phyloP scores from a whole-genome alignment of 2,888 invertebrate genomes.

The Diarsia rubi region DNA sequence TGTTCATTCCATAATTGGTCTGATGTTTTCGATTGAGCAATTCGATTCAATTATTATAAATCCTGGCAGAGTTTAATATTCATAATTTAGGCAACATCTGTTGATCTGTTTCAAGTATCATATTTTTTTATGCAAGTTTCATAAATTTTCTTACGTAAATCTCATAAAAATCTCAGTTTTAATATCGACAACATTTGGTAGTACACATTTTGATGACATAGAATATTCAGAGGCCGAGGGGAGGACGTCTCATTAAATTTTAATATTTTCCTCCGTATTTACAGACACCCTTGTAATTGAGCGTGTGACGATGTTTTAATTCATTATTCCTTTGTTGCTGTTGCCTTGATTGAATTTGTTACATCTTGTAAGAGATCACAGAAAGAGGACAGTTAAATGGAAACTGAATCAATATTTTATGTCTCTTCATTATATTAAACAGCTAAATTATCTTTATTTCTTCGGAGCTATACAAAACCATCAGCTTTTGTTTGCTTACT shows the following conservation, averaged over 20 bases:
- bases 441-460: constrained; percentile 16
- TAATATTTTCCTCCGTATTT: constrained; percentile 68
- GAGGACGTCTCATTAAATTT: constrained; percentile 65
- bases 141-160: background rate
- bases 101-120: background rate
- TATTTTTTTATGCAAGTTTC: background rate
- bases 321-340: constrained; percentile 63
- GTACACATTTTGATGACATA: constrained; percentile 52
- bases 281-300: constrained; percentile 63
- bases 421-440: constrained; percentile 22
- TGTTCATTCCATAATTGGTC: background rate
- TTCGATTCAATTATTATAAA: background rate
- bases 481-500: background rate
- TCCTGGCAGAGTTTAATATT: background rate
- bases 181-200: constrained; percentile 55
- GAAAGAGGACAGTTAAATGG: constrained; percentile 24
- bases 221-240: constrained; percentile 60
- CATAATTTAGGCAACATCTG: background rate
- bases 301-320: constrained; percentile 65
- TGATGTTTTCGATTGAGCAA: background rate
- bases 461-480: background rate
- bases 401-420: constrained; percentile 24
- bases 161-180: constrained; percentile 19
- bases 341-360: constrained; percentile 61
- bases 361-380: constrained; percentile 56